Evolutionary conservation across 2,888 invertebrate species (phyloP).

Genomic region (Chrysotoxum bicinctum): DNA sequence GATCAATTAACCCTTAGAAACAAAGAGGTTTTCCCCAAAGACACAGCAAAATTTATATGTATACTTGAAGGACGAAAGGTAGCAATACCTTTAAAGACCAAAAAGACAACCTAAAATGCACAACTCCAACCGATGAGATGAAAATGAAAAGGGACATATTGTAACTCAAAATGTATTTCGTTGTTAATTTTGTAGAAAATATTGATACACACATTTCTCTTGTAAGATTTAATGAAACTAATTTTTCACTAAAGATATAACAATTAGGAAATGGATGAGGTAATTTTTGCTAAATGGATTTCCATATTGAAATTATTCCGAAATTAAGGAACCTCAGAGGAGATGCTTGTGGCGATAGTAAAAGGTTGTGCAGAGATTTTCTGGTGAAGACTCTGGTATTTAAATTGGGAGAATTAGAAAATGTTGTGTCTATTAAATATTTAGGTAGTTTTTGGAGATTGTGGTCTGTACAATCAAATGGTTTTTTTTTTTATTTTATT

Average conservation of each 20-base stretch:
- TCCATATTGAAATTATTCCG: neutral
- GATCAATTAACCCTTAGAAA: slow-evolving; percentile 23
- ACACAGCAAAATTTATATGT: neutral
- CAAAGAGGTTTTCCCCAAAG: neutral
- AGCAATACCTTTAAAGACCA: neutral
- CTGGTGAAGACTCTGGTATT: neutral
- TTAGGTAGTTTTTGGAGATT: too few species aligned
- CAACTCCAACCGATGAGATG: neutral
- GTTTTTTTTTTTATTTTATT: too few species aligned
- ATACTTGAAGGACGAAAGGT: neutral
- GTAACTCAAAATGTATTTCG: neutral
- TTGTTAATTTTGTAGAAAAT: neutral
- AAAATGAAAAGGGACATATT: neutral
- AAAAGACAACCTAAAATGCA: neutral
- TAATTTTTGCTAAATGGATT: slow-evolving; percentile 1
- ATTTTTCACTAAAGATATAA: slow-evolving; percentile 34
- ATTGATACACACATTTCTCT: neutral
- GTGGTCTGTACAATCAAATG: too few species aligned
- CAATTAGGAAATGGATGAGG: slow-evolving; percentile 24
- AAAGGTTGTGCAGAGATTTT: neutral
- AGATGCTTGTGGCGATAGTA: neutral
- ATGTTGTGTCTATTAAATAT: neutral
- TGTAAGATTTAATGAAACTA: slow-evolving; percentile 27
- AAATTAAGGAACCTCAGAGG: slow-evolving; percentile 3
- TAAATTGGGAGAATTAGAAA: neutral